Conservation (phyloP, 2,888 invertebrate genomes). For the Tenthredo notha region DNA sequence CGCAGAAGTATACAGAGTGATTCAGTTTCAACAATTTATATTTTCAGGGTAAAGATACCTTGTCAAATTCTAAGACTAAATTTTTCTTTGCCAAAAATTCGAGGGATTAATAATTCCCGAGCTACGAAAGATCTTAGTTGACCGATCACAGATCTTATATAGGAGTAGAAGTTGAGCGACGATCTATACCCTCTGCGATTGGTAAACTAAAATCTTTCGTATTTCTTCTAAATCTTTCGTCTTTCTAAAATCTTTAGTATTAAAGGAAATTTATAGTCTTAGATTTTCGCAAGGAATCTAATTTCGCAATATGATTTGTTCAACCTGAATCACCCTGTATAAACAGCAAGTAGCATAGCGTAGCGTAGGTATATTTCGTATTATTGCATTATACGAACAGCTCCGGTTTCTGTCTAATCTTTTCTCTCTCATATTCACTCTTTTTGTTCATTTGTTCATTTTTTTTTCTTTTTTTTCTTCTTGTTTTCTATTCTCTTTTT, state of each 20-base stretch:
- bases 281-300: no score
- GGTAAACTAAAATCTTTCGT: no score
- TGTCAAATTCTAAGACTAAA: background rate
- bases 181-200: no score
- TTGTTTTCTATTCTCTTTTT: background rate
- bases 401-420: constrained; percentile 21
- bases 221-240: no score
- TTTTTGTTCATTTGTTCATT: background rate
- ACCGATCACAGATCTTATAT: no score
- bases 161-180: no score
- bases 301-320: no score
- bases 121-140: no score
- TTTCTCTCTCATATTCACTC: background rate
- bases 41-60: no score
- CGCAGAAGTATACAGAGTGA: background rate
- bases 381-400: constrained; percentile 17
- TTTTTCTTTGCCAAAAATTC: background rate
- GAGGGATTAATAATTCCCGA: no score
- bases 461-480: constrained; percentile 1
- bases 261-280: no score
- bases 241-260: no score
- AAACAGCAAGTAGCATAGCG: background rate
- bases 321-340: background rate
- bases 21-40: background rate
- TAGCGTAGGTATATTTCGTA: constrained; percentile 3